phyloP scores from a whole-genome alignment of 2,888 invertebrate species.

The Teinopalpus imperialis region DNA sequence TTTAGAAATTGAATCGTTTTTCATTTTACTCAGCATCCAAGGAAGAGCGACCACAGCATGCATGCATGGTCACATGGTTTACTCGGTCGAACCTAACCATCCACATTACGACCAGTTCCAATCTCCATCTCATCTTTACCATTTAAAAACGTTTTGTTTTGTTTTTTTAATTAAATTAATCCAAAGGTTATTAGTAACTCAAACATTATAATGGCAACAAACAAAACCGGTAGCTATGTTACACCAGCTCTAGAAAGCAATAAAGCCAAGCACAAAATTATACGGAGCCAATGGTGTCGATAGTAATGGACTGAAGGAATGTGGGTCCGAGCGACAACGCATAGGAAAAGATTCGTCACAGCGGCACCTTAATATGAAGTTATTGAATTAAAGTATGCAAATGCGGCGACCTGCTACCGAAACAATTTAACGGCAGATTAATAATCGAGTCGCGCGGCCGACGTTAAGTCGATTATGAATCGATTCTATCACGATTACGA shows the following conservation, averaged over 20 bases:
- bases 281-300: background rate
- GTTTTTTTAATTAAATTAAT: conserved; percentile 6
- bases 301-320: background rate
- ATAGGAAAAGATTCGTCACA: conserved; percentile 1
- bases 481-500: conserved; percentile 30
- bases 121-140: background rate
- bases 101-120: too few relatives aligned
- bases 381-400: conserved; percentile 22
- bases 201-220: conserved; percentile 3
- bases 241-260: conserved; percentile 3
- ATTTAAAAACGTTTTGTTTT: background rate
- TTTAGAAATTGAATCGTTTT: too few relatives aligned
- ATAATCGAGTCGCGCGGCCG: conserved; percentile 34
- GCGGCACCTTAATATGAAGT: conserved; percentile 16
- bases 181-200: conserved; percentile 1
- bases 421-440: conserved; percentile 42
- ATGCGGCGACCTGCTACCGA: conserved; percentile 21
- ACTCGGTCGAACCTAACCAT: too few relatives aligned
- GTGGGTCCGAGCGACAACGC: background rate
- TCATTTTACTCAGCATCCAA: too few relatives aligned
- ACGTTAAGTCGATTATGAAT: conserved; percentile 39
- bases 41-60: too few relatives aligned
- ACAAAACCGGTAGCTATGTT: background rate
- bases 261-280: conserved; percentile 2
- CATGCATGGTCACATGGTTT: too few relatives aligned